Evolutionary conservation across 1,140 invertebrate species (phyloP).

Genomic region (Drosophila virilis): DNA sequence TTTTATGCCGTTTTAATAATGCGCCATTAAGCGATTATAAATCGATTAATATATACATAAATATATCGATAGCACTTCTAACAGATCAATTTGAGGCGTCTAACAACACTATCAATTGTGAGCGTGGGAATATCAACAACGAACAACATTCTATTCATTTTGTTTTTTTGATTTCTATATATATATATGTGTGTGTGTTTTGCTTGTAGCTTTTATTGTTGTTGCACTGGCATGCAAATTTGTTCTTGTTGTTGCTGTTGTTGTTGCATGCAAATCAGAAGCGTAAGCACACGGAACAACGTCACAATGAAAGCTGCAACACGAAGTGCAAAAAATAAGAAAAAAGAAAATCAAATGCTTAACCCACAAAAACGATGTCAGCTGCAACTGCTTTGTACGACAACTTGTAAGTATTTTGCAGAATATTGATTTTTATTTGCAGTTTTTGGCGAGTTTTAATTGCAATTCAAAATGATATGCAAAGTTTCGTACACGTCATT

Average conservation of each 20-base stretch:
- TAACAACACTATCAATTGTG: constrained; percentile 13
- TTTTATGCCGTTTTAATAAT: background rate
- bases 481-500: constrained; percentile 28
- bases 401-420: constrained; percentile 6
- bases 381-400: constrained; percentile 17
- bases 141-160: constrained; percentile 5
- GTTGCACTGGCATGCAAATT: constrained; percentile 29
- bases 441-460: constrained; percentile 33
- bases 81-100: background rate
- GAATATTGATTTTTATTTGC: constrained; percentile 41
- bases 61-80: background rate
- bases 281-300: constrained; percentile 40
- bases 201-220: constrained; percentile 8
- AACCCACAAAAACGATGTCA: constrained; percentile 6
- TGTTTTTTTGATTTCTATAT: constrained; percentile 2
- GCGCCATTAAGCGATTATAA: background rate
- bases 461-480: constrained; percentile 41
- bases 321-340: constrained; percentile 15
- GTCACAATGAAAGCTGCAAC: constrained; percentile 35
- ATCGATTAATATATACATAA: background rate
- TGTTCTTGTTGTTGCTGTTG: constrained; percentile 12
- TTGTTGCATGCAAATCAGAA: constrained; percentile 42
- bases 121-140: constrained; percentile 22
- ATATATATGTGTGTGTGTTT: background rate
- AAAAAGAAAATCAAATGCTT: constrained; percentile 6